Evolutionary conservation across 1,140 invertebrate genomes (phyloP), one percentile per base, ranked within the genome.

Genomic region (Panagrolaimus sp.): DNA sequence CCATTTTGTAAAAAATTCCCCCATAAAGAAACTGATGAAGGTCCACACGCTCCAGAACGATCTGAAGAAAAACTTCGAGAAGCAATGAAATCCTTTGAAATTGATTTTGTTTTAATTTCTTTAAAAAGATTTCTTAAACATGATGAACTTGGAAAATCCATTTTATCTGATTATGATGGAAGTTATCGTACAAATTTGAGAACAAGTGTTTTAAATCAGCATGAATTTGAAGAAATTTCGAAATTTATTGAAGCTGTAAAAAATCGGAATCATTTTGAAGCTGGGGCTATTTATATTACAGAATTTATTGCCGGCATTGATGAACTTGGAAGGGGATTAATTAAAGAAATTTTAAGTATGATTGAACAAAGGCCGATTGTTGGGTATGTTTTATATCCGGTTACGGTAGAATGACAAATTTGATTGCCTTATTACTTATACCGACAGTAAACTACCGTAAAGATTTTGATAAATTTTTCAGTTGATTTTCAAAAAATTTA

Each of bases 141-240:
- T 21, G 52, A 58, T 17, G 52, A 58, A 58, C 52, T 58, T 28
- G 52, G 52, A 0, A 58, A 58, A 21, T 58, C 52, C 0, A 58
- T 58, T 58, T 8, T 58, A 12, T 4, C 52, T 12, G 52, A 58
- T 21, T 58, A 58, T 58, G 12, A 12, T 21, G 52, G 52, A 12
- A 21, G 4, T 21, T 58, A n/a, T 21, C 28, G 21, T 12, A 21
- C 52, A 12, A 58, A 58, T 58, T 17, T 58, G n/a, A 14, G 52
- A 24, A 58, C 52, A 24, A 21, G 15, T 58, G 52, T 58, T 6
- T 58, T 58, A 8, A 26, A 26, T 21, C 10, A 21, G 17, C 10
- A 12, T 1, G 52, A 58, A 58, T 58, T 58, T 58, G 52, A 58
- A 58, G 52, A 58, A 58, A 28, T 58, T 58, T 58, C 52, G 5